phyloP scores from a whole-genome alignment of 2,113 vertebrate genomes.

The Lepisosteus osseus region DNA sequence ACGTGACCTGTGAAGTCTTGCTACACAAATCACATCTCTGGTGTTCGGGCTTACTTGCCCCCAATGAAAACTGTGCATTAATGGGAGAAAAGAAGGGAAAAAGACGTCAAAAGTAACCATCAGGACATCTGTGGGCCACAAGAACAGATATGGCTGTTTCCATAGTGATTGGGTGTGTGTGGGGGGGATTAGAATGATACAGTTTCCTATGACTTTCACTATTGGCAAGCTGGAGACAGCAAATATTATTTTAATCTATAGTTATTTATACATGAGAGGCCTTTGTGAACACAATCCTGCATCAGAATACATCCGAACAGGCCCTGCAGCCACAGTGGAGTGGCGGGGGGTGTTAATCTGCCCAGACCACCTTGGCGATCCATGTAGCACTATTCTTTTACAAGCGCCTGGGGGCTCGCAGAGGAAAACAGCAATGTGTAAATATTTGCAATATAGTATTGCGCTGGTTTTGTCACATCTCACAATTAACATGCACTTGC shows the following conservation, averaged over 20 bases:
- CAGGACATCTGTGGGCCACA: not conserved
- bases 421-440: constrained; percentile 54
- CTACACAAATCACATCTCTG: too few relatives aligned
- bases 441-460: constrained; percentile 61
- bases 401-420: constrained; percentile 60
- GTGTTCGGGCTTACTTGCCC: too few relatives aligned
- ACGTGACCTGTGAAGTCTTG: too few relatives aligned
- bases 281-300: constrained; percentile 61
- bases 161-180: constrained; percentile 9
- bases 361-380: constrained; percentile 72
- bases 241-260: constrained; percentile 68
- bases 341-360: constrained; percentile 67
- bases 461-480: constrained; percentile 56
- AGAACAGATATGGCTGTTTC: constrained; percentile 10
- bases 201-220: constrained; percentile 35
- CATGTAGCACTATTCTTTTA: constrained; percentile 62
- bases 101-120: constrained; percentile 6
- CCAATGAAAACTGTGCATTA: not conserved
- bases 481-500: constrained; percentile 48
- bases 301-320: constrained; percentile 46
- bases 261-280: constrained; percentile 64
- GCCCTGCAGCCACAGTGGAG: constrained; percentile 30
- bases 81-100: constrained; percentile 13
- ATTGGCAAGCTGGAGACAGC: constrained; percentile 45
- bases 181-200: constrained; percentile 47